These are phyloP conservation scores for Balearica regulorum DNA, from an alignment of 2,797 vertebrate species.

Conservation along the genomic window DNA sequence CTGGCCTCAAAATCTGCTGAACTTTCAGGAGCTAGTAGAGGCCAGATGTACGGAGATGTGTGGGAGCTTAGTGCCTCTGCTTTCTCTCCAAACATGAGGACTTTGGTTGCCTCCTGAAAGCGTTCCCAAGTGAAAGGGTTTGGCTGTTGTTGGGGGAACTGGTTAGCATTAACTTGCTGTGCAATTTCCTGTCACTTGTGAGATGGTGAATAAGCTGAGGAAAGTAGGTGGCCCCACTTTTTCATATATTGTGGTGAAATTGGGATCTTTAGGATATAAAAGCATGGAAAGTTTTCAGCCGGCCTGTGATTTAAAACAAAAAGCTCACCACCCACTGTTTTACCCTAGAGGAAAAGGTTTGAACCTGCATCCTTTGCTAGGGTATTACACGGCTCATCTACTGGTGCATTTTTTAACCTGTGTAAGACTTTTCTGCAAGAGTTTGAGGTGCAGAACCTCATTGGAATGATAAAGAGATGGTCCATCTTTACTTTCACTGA, in stretches of 20 bases:
- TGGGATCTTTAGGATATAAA: not conserved
- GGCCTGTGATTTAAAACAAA: not conserved
- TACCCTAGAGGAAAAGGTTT: not conserved
- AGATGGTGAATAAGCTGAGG: not conserved
- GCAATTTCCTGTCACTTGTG: slow-evolving; percentile 47
- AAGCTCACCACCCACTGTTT: not conserved
- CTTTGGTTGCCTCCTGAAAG: not conserved
- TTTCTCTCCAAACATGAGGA: slow-evolving; percentile 4
- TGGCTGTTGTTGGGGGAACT: slow-evolving; percentile 17
- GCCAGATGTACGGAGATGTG: not conserved
- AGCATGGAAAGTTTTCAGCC: not conserved
- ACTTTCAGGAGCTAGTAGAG: not conserved
- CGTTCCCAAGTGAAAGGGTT: not conserved
- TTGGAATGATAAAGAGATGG: not conserved
- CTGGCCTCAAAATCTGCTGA: not conserved
- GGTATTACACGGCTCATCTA: not conserved
- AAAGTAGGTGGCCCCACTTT: slow-evolving; percentile 9
- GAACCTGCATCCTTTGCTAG: not conserved
- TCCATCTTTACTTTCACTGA: not conserved
- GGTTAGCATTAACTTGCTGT: slow-evolving; percentile 15
- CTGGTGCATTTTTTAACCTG: not conserved
- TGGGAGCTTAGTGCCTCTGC: slow-evolving; percentile 12
- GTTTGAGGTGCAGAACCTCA: not conserved
- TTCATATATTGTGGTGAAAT: not conserved
- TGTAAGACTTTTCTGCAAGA: not conserved